phyloP scores from a whole-genome alignment of 2,888 invertebrate species.

The Calephelis perditalis region DNA sequence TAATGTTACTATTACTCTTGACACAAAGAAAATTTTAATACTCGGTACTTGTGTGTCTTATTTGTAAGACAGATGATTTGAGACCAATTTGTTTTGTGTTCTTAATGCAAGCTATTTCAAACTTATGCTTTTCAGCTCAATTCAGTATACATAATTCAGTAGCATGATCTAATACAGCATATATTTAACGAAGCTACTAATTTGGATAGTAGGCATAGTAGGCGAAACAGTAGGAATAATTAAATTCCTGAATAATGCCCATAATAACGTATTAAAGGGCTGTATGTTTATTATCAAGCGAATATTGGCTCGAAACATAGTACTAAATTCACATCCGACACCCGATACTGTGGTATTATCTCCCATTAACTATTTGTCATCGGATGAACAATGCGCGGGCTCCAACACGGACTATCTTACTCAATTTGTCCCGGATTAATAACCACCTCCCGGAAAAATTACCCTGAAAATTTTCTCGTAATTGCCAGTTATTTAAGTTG shows the following conservation, averaged over 20 bases:
- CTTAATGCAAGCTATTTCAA: too few species aligned
- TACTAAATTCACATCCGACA: conserved; percentile 68
- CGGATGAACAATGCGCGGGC: conserved; percentile 63
- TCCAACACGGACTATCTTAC: conserved; percentile 59
- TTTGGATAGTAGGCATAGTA: too few species aligned
- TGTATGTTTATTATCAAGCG: conserved; percentile 67
- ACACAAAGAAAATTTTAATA: too few species aligned
- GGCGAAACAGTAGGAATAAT: conserved; percentile 22
- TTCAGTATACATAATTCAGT: too few species aligned
- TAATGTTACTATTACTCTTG: too few species aligned
- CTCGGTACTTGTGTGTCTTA: too few species aligned
- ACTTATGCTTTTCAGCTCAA: too few species aligned
- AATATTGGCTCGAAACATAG: conserved; percentile 71
- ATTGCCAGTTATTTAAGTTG: conserved; percentile 19
- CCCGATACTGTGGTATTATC: conserved; percentile 75
- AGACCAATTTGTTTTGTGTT: too few species aligned
- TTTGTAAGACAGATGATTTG: too few species aligned
- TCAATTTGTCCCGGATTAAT: conserved; percentile 61
- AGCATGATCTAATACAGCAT: too few species aligned
- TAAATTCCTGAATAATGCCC: conserved; percentile 15
- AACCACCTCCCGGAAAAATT: conserved; percentile 41
- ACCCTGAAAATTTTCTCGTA: conserved; percentile 28
- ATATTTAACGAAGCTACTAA: too few species aligned
- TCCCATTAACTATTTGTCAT: conserved; percentile 70
- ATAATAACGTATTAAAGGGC: conserved; percentile 32